Conservation (phyloP, 1,140 invertebrate species). For the Trachymyrmex cornetzi region DNA sequence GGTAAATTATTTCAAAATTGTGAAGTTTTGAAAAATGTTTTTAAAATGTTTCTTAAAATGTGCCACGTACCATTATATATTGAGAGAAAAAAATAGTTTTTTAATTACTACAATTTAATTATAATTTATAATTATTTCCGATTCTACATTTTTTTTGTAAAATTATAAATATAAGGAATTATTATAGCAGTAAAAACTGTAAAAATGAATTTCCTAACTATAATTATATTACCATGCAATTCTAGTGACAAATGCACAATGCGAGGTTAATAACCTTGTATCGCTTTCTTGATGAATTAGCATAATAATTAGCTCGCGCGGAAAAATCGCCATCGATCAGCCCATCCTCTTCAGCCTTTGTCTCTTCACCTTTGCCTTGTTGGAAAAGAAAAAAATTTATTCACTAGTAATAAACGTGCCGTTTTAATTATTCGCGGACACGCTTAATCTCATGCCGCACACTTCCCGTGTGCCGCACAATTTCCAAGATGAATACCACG, state of each 20-base stretch:
- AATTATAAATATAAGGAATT: too few species aligned
- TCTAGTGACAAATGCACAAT: neutral
- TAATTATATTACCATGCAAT: too few species aligned
- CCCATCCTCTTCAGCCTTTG: neutral
- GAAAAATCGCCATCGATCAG: slow-evolving; percentile 33
- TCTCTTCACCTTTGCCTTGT: slow-evolving; percentile 15
- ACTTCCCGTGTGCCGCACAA: neutral
- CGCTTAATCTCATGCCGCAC: slow-evolving; percentile 17
- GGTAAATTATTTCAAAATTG: neutral
- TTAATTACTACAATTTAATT: too few species aligned
- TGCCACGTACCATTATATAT: neutral
- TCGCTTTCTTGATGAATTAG: slow-evolving; percentile 65
- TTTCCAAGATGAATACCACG: slow-evolving; percentile 10
- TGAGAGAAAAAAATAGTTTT: too few species aligned
- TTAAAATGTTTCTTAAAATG: neutral
- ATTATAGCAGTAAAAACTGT: too few species aligned
- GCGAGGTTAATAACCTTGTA: slow-evolving; percentile 59
- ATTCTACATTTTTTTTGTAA: too few species aligned
- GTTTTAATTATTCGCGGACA: slow-evolving; percentile 49
- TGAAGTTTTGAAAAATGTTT: too few species aligned
- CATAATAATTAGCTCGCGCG: slow-evolving; percentile 70
- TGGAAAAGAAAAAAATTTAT: neutral
- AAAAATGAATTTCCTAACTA: too few species aligned
- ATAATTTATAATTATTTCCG: too few species aligned
- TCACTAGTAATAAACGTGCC: slow-evolving; percentile 42